Base-by-base conservation (phyloP, 2,888 invertebrate genomes). In the Sinotaia quadrata region DNA sequence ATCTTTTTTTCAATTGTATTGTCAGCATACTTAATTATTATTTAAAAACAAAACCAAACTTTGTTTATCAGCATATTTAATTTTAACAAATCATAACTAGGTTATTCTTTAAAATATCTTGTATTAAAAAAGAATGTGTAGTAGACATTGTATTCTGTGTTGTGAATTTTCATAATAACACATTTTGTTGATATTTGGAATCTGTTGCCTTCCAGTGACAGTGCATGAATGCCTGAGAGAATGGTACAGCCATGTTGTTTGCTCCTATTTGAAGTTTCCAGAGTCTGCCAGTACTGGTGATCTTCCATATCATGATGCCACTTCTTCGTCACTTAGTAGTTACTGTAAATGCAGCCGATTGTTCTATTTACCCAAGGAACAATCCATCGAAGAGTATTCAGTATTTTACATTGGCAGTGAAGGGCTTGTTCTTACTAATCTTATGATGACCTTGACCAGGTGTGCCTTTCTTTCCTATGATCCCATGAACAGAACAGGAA, bases 391-490 rank as follows among this genome's bases (percentile, higher is more conserved):
- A 31, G 90, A 91, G 33, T 92, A 91, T 71, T 86, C 90, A 29
- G 91, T 93, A 75, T 85, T 94, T 58, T 93, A 92, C 84, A 87
- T 94, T 68, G 94, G 94, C 0, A 82, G 88, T 0, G 91, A 92
- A 78, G 91, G 91, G 77, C 91, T 91, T 73, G 91, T 92, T 0
- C 88, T 93, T 58, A 92, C 92, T 44, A 93, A 92, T 83, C 90
- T 91, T 37, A 85, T 89, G 74, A 83, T 90, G 72, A 85, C 86
- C 34, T 87, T 89, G 34, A 86, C 85, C 67, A 78, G 80, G 57
- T 85, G 83, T 60, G 65, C 73, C 27, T 88, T 89, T 70, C 85
- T 79, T 71, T 81, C 86, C 4, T 90, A 89, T 71, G 81, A 89
- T 77, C 88, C 89, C 3, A 58, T 65, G 15, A 78, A 71, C 3